A percentile compares a stretch with the other conserved stretches of the same genome.
Conservation (phyloP, 2,113 vertebrate species). For the Willisornis vidua region DNA sequence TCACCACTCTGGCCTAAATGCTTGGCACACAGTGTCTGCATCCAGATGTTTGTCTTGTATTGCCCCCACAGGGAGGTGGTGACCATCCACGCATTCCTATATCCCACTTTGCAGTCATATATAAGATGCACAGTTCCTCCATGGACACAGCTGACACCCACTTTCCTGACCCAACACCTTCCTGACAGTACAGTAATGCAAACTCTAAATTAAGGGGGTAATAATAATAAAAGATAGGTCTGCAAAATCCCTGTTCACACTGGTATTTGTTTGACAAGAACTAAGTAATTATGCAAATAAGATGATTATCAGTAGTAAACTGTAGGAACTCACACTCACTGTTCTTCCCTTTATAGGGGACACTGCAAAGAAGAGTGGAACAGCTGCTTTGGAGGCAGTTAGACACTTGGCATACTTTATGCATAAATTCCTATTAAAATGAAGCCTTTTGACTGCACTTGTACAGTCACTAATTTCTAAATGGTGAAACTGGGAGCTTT, state of each 20-base stretch:
- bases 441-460: not conserved
- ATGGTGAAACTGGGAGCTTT: not conserved
- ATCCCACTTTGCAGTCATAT: not conserved
- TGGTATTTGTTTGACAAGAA: not conserved
- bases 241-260: not conserved
- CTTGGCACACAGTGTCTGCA: not conserved
- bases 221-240: not conserved
- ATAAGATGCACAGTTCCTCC: not conserved
- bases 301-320: not conserved
- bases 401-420: not conserved
- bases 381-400: conserved; percentile 1
- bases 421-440: not conserved
- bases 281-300: not conserved
- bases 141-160: not conserved
- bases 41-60: not conserved
- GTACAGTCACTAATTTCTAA: not conserved
- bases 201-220: not conserved
- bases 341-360: not conserved
- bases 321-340: not conserved
- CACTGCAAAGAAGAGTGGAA: not conserved
- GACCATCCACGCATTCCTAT: not conserved
- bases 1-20: not conserved
- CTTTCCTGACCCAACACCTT: not conserved
- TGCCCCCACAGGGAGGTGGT: not conserved
- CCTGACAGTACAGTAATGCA: not conserved